These are phyloP conservation scores for Protomyctophum bolini DNA, from an alignment of 2,113 vertebrate genomes.

Conservation along the genomic window DNA sequence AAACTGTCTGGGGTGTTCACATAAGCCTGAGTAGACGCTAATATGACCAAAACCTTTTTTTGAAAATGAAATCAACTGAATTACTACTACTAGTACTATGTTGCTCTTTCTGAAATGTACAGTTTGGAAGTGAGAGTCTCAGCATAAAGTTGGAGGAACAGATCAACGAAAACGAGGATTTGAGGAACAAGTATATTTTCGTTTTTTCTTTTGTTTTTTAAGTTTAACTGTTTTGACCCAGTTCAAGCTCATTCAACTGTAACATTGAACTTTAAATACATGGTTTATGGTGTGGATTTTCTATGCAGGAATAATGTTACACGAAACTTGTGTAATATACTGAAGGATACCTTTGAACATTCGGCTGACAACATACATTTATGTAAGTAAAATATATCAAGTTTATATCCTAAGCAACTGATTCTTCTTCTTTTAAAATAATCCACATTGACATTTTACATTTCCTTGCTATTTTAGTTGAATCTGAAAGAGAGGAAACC, in stretches of 20 bases:
- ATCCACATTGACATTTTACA: not conserved
- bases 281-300: conserved; percentile 6
- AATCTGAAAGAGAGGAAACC: conserved; percentile 90
- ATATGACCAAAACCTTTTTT: too few species aligned
- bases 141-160: conserved; percentile 90
- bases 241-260: too few species aligned
- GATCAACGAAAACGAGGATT: conserved; percentile 89
- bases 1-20: too few species aligned
- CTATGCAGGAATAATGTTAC: conserved; percentile 82
- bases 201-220: not conserved
- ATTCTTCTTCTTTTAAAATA: not conserved
- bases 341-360: conserved; percentile 88
- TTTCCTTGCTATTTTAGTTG: conserved; percentile 79
- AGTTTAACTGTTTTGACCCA: too few species aligned
- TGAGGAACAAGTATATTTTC: conserved; percentile 87
- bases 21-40: too few species aligned
- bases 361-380: conserved; percentile 86
- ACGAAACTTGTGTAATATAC: conserved; percentile 86
- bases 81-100: not conserved
- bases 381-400: conserved; percentile 80
- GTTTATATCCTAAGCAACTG: not conserved
- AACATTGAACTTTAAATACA: too few species aligned
- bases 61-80: not conserved
- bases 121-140: conserved; percentile 95
- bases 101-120: conserved; percentile 38